Evolutionary conservation across 2,888 invertebrate genomes (phyloP), one percentile per base, ranked within the genome.

Genomic region (Eurois occulta): DNA sequence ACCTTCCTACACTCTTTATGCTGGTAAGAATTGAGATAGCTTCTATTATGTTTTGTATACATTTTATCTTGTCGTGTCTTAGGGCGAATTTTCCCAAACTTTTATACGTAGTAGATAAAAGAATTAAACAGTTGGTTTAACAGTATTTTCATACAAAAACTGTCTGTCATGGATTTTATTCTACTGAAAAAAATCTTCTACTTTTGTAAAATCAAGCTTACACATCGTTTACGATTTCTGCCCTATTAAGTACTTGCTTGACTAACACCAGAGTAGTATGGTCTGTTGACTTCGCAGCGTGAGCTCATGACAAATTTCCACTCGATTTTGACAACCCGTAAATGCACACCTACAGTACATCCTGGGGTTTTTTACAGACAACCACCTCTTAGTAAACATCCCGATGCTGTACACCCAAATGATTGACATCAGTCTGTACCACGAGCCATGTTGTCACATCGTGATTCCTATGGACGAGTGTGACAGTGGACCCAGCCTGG

Each of bases 371-470:
- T 38, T 65, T 89, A 78, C 95, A 98, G 98, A 98, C 84, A 98
- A 98, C 92, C 98, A 98, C 89, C 97, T 99, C 91, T 94, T 99
- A 55, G 98, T 99, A 2, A 98, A 98, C 90, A 98, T 98, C 41
- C 98, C 99, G 24, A 98, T 98, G 91, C 97, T 98, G 48, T 99
- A 99, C 95, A 98, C 98, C 0, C 99, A 99, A 91, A 95, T 99
- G 43, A 95, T 99, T 74, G 99, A 99, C 95, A 98, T 99, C 69
- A 98, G 98, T 7, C 95, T 98, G 18, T 97, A 97, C 89, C 99
- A 99, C 93, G 98, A 99, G 92, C 99, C 99, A 0, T 98, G 98
- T 88, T 98, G 98, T 88, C 98, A 98, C 91, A 97, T 98, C 73
- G 97, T 98, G 0, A 97, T 98, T 32, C 97, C 98, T 0, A 95